These are phyloP conservation scores for Leptinotarsa peninsularis DNA, from an alignment of 2,888 invertebrate species.

Conservation along the genomic window DNA sequence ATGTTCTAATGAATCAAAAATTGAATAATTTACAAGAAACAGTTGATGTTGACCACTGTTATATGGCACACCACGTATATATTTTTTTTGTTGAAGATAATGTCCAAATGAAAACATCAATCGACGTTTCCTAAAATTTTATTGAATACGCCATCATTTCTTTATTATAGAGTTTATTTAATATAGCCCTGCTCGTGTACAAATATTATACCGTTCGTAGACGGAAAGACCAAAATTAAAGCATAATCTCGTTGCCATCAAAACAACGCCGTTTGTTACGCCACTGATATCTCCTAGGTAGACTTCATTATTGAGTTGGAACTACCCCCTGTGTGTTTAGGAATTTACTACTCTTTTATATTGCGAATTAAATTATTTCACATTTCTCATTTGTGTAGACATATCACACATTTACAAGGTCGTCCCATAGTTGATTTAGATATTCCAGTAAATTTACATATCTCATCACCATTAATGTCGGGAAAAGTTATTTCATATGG, in stretches of 20 bases:
- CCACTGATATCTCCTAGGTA: constrained; percentile 29
- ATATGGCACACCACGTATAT: no score
- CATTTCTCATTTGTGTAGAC: constrained; percentile 52
- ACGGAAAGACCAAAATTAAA: background rate
- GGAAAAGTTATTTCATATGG: constrained; percentile 38
- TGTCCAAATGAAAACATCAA: no score
- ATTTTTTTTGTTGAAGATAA: no score
- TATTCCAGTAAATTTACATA: constrained; percentile 52
- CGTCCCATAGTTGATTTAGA: constrained; percentile 45
- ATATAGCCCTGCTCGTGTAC: no score
- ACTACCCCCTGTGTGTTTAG: constrained; percentile 45
- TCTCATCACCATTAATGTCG: constrained; percentile 56
- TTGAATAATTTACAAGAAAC: no score
- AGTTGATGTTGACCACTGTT: no score
- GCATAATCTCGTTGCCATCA: background rate
- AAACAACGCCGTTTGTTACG: constrained; percentile 11
- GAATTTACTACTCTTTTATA: constrained; percentile 53
- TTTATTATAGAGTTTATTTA: no score
- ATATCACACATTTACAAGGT: constrained; percentile 50
- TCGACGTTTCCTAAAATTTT: no score
- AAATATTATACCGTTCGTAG: background rate
- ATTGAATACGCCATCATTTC: no score
- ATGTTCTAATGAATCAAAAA: no score
- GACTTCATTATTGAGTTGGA: constrained; percentile 41
- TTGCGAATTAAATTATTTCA: constrained; percentile 54